Percentiles rank a stretch among this genome's conserved stretches.
Evolutionary conservation across 2,888 invertebrate genomes (phyloP).

Genomic region (Arrhopalites spinosus): DNA sequence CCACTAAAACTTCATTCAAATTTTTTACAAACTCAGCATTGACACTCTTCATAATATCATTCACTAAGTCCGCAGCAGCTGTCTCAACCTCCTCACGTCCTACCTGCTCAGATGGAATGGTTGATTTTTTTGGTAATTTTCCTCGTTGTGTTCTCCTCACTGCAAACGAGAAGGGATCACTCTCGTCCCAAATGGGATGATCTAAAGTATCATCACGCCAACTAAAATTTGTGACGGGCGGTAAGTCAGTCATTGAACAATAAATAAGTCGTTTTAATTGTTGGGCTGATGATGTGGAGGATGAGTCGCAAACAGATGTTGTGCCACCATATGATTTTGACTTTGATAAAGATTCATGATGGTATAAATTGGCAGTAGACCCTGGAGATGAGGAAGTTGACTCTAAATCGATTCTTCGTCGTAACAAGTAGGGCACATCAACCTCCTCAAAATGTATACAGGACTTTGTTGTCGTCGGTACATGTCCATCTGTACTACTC

Average conservation of each 20-base stretch:
- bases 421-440: slow-evolving; percentile 48
- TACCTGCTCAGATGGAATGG: background rate
- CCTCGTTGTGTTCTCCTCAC: background rate
- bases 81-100: slow-evolving; percentile 25
- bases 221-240: slow-evolving; percentile 46
- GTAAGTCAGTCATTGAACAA: slow-evolving; percentile 48
- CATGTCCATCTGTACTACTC: slow-evolving; percentile 1
- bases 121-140: background rate
- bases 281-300: slow-evolving; percentile 16
- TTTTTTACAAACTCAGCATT: slow-evolving; percentile 32
- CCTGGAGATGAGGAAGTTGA: slow-evolving; percentile 21
- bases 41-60: slow-evolving; percentile 33
- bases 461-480: slow-evolving; percentile 19
- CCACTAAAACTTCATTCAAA: slow-evolving; percentile 20
- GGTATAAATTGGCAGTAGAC: slow-evolving; percentile 29
- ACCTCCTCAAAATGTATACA: slow-evolving; percentile 37
- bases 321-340: slow-evolving; percentile 46
- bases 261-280: slow-evolving; percentile 37
- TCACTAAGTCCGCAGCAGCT: slow-evolving; percentile 30
- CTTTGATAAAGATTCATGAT: slow-evolving; percentile 45
- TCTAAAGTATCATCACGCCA: slow-evolving; percentile 45
- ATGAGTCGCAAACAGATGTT: background rate
- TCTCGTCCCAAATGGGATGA: slow-evolving; percentile 22
- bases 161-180: slow-evolving; percentile 33
- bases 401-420: slow-evolving; percentile 48